phyloP scores from a whole-genome alignment of 1,140 invertebrate species.

The Brachystomella parvula region DNA sequence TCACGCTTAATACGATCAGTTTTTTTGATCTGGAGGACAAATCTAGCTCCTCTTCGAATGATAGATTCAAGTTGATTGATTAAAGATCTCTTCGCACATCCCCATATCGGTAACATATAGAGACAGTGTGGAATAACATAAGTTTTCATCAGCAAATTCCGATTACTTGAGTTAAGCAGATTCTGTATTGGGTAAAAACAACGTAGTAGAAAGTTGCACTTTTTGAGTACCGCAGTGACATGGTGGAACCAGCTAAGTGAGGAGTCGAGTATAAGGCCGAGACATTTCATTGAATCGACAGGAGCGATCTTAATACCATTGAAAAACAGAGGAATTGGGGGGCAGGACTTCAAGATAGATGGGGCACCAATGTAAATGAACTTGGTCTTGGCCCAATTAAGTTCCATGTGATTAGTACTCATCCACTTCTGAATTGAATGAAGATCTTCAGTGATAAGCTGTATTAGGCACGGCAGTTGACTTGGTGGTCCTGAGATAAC shows the following conservation, averaged over 20 bases:
- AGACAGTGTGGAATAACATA: background rate
- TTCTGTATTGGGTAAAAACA: background rate
- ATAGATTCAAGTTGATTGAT: background rate
- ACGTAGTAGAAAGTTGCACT: background rate
- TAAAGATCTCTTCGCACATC: background rate
- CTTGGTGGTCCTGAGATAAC: background rate
- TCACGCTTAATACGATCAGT: background rate
- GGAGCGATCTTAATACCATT: background rate
- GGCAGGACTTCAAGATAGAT: background rate
- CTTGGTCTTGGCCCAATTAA: background rate
- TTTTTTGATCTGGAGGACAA: background rate
- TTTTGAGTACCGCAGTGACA: background rate
- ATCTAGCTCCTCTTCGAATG: background rate
- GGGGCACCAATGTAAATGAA: background rate
- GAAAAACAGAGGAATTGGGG: background rate
- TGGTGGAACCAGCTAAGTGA: background rate
- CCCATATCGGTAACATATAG: background rate
- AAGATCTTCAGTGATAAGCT: background rate
- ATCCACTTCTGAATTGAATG: background rate
- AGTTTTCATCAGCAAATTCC: background rate
- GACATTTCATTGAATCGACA: background rate
- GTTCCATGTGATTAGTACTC: background rate
- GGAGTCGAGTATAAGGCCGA: background rate
- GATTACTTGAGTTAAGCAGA: background rate
- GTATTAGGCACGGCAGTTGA: background rate